Evolutionary conservation across 2,888 invertebrate genomes (phyloP), one percentile per base, ranked within the genome.

Genomic region (Mesoligia furuncula): DNA sequence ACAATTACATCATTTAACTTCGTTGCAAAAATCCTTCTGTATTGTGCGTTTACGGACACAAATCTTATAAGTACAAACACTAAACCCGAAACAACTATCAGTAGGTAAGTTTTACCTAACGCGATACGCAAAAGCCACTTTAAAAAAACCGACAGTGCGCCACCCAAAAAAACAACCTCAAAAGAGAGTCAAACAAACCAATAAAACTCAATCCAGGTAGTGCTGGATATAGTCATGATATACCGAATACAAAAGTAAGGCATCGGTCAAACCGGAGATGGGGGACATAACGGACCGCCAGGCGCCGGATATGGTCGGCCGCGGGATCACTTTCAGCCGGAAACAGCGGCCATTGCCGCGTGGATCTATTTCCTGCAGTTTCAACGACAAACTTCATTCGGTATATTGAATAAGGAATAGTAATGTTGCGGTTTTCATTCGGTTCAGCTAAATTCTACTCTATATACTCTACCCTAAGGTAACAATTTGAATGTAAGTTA

Each of bases 321-420:
- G 74, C 91, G 85, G 93, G 92, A 93, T 92, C 92, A 91, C 92
- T 91, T 90, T 88, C 90, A 89, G 90, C 92, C 93, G 93, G 93
- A 93, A 91, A 90, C 89, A 86, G 89, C 87, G 86, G 88, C 90
- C 89, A 91, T 91, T 90, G 89, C 90, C 90, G 90, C 91, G 88
- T 90, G 89, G 90, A 91, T 91, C 92, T 90, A 93, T 93, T 94
- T 94, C 94, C 94, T 91, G 90, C 77, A 81, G 91, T 89, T 92
- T 91, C 87, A 83, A 88, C 88, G 90, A 89, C 91, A 90, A 92
- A 92, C 87, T 90, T 90, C 89, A 92, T 92, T 91, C 82, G 45
- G 72, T 84, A 84, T 84, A 88, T 89, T 89, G 83, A 89, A 88
- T 89, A 86, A 80, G 80, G 81, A 81, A 88, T 85, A 75, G 73